Conservation (phyloP, 1,140 invertebrate species). For the Lepidurus packardi region DNA sequence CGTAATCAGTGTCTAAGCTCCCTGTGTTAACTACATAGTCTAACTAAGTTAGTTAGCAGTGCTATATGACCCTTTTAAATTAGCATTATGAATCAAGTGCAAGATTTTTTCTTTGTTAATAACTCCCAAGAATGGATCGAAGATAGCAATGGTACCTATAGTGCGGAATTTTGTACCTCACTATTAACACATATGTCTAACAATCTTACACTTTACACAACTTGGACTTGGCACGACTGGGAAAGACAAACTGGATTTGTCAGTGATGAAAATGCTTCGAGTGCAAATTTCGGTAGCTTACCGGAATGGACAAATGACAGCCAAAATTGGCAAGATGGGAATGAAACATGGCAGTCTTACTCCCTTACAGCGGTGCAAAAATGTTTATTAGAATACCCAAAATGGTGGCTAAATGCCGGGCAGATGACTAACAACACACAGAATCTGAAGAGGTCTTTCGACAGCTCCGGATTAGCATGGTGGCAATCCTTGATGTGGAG, state of each 20-base stretch:
- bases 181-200: not conserved
- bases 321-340: not conserved
- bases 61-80: not conserved
- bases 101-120: not conserved
- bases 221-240: not conserved
- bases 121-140: not conserved
- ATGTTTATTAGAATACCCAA: not conserved
- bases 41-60: not conserved
- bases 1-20: too few species aligned
- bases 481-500: conserved; percentile 18
- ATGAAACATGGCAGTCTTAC: not conserved
- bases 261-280: not conserved
- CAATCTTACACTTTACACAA: not conserved
- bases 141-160: not conserved
- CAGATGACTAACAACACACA: not conserved
- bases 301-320: not conserved
- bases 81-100: not conserved
- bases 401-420: not conserved
- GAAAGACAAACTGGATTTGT: not conserved
- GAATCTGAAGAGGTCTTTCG: not conserved
- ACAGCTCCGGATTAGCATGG: not conserved
- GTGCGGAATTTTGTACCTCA: not conserved
- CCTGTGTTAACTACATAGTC: not conserved
- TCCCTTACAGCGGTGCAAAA: not conserved
- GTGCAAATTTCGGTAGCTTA: not conserved